Base-by-base conservation (phyloP, 2,113 vertebrate species). In the Phylloscopus trochilus region DNA sequence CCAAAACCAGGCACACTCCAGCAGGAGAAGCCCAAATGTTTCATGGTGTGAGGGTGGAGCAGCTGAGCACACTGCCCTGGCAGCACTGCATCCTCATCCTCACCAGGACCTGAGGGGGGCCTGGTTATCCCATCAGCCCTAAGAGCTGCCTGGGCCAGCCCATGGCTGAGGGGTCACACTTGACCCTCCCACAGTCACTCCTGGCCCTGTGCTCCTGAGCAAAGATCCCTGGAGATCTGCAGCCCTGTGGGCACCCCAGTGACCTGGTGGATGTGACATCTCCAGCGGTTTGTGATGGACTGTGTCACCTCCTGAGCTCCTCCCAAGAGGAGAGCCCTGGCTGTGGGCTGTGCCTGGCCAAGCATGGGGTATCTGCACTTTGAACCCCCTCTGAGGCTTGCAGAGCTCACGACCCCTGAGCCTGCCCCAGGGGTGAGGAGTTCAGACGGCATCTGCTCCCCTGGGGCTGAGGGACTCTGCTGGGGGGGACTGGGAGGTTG, bases 81-180 rank as follows among this genome's bases (percentile, higher is more conserved):
- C 39, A 72, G 53, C 0, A 0, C 44, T 31, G 23, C 0, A 2
- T 9, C 39, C 56, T 27, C 41, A 39, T 46, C 66, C 80, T 41
- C 74, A 19, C 5, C 20, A 9, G 51, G 31, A 11, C 24, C 30
- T 0, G 8, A 68, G 31, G 59, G 27, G 15, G 28, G 12, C 18
- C 53, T 3, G 24, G 13, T 43, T 27, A 14, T 10, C 10, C 6
- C 0, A 1, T 26, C 14, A 13, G 18, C n/a, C 7, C 0, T 3
- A 8, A 16, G 28, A 39, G 74, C 26, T 28, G 11, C 43, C 37
- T 18, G 44, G 28, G 44, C 20, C 39, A 35, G 52, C 70, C 63
- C 7, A 0, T 8, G 46, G n/a, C 51, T 67, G 20, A 27, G 64
- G 64, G 11, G 6, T 56, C 77, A 37, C 80, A 19, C 3, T 47